Evolutionary conservation across 2,888 invertebrate genomes (phyloP), one percentile per base, ranked within the genome.

Genomic region (Parapristionchus giblindavisi): DNA sequence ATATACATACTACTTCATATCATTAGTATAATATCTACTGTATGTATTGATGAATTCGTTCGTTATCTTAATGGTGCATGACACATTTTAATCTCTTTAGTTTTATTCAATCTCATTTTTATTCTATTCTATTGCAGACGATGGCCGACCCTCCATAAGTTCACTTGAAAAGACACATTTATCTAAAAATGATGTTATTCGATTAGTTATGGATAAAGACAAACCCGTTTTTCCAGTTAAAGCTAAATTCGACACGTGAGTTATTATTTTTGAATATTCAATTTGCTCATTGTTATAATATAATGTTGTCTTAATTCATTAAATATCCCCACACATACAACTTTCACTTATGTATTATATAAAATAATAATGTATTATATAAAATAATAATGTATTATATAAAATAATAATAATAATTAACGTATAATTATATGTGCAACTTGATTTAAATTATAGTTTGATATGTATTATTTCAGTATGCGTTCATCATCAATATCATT

Each of bases 201-300:
- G 73, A 29, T 48, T 61, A 17, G 73, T 61, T 21, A 60, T 73
- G 60, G 73, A 54, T 36, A 71, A 71, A 40, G 71, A 73, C 6
- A 73, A 73, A 51, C 73, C 73, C 29, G 73, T 73, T 5, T 73
- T 61, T 40, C 73, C 73, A 24, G 73, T 73, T n/a, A 73, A 73
- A 36, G 61, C 73, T 5, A 73, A 73, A 36, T 60, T 61, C 24
- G 73, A 73, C 29, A 36, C 73, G 73, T 73, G 36, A 73, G 73
- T 72, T 11, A 32, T 43, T 29, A 3, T n/a, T n/a, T n/a, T n/a
- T n/a, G n/a, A n/a, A n/a, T n/a, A 52, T 5, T 4, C 2, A 0
- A 29, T 43, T 5, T 43, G 27, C 17, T 40, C 24, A 40, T 40
- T 38, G 40, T n/a, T n/a, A n/a, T n/a, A n/a, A n/a, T n/a, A n/a